These are phyloP conservation scores for Saxidomus purpurata DNA, from an alignment of 1,140 invertebrate genomes.

Conservation along the genomic window DNA sequence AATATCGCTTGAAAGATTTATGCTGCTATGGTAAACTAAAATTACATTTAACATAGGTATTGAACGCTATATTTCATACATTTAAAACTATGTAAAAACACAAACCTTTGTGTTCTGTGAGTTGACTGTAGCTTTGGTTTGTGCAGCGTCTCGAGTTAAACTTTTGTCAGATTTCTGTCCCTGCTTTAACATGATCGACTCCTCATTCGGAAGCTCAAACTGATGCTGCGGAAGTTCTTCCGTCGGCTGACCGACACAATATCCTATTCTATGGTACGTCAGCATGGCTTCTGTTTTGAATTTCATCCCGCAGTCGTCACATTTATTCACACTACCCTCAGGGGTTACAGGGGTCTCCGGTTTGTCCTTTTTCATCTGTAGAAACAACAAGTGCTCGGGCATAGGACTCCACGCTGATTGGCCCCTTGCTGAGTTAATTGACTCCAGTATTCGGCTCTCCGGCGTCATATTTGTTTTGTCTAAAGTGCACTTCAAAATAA, in stretches of 20 bases:
- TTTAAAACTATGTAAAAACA: too few species aligned
- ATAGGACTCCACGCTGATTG: slow-evolving; percentile 49
- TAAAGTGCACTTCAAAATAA: too few species aligned
- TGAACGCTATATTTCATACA: too few species aligned
- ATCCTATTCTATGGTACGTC: slow-evolving; percentile 26
- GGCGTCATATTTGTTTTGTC: too few species aligned
- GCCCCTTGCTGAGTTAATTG: neutral
- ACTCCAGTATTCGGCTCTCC: neutral
- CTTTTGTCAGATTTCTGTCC: neutral
- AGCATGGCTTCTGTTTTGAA: slow-evolving; percentile 38
- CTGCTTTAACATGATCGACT: neutral
- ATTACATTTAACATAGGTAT: too few species aligned
- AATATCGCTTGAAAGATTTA: too few species aligned
- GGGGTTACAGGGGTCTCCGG: neutral
- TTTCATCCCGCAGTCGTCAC: slow-evolving; percentile 30
- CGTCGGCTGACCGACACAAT: slow-evolving; percentile 16
- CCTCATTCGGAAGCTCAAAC: neutral
- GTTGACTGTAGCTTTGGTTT: too few species aligned
- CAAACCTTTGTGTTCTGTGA: too few species aligned
- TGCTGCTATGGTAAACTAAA: too few species aligned
- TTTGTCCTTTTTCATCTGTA: too few species aligned
- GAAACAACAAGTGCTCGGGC: slow-evolving; percentile 43
- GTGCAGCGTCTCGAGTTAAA: neutral
- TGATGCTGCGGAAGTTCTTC: neutral
- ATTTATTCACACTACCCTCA: neutral